Percentiles rank a stretch among this genome's conserved stretches.
These are phyloP conservation scores for Argyra leucocephala DNA, from an alignment of 2,888 invertebrate genomes.

Conservation along the genomic window DNA sequence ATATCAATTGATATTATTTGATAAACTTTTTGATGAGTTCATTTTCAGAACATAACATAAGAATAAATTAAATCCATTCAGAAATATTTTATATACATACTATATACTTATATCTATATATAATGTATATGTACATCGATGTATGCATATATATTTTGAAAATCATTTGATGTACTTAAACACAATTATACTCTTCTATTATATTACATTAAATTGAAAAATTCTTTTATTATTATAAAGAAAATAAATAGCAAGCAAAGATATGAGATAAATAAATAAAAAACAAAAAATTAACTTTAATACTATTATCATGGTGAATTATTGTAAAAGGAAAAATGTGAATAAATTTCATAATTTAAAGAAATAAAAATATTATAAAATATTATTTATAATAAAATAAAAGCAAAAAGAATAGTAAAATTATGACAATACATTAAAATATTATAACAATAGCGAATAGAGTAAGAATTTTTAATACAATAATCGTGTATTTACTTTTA, in stretches of 20 bases:
- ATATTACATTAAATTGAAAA: background rate
- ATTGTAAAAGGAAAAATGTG: background rate
- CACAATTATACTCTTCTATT: background rate
- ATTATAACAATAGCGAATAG: background rate
- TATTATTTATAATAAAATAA: background rate
- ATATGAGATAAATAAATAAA: background rate
- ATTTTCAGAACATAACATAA: too few relatives aligned
- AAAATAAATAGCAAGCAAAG: background rate
- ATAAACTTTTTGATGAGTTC: too few relatives aligned
- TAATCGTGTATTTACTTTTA: too few relatives aligned
- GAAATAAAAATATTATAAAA: conserved; percentile 1
- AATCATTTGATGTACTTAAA: background rate
- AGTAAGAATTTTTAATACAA: background rate
- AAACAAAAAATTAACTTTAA: background rate
- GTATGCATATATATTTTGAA: too few relatives aligned
- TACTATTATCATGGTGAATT: background rate
- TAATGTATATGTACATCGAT: too few relatives aligned
- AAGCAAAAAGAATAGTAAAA: too few relatives aligned
- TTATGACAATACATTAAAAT: background rate
- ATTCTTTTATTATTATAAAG: background rate
- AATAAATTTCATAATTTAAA: conserved; percentile 3
- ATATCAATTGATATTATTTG: too few relatives aligned
- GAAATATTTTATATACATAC: too few relatives aligned
- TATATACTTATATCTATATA: too few relatives aligned
- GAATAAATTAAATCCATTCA: too few relatives aligned